Percentiles rank a stretch among this genome's conserved stretches.
phyloP scores from a whole-genome alignment of 2,888 invertebrate species.

The Nebria salina region DNA sequence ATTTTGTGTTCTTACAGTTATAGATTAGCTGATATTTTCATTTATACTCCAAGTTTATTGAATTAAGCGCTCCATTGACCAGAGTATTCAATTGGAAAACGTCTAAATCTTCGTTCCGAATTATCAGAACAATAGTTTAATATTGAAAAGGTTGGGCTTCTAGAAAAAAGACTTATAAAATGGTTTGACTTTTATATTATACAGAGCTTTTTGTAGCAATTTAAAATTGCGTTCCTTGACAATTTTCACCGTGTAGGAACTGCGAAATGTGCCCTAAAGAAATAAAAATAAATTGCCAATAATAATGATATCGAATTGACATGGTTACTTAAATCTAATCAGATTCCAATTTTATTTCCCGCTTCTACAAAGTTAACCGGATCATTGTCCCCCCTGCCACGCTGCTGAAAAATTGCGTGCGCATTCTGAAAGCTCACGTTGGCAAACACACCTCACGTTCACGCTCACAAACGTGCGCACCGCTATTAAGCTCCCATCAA shows the following conservation, averaged over 20 bases:
- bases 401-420: no score
- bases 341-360: constrained; percentile 9
- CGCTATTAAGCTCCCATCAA: constrained; percentile 23
- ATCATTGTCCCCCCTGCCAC: no score
- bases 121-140: neutral
- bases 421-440: neutral
- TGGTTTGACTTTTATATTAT: no score
- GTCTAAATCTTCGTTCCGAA: constrained; percentile 15
- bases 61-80: constrained; percentile 36
- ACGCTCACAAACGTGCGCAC: neutral
- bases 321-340: constrained; percentile 27
- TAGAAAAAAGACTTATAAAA: no score
- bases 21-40: constrained; percentile 31
- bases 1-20: constrained; percentile 14
- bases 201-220: no score
- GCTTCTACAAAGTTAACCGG: neutral
- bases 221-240: no score
- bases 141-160: neutral
- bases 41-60: constrained; percentile 39
- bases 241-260: no score
- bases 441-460: neutral
- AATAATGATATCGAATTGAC: constrained; percentile 12
- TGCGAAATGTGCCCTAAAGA: neutral
- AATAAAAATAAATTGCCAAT: neutral
- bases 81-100: constrained; percentile 33